Base-by-base conservation (phyloP, 1,140 invertebrate species). In the Drosophila obscura region DNA sequence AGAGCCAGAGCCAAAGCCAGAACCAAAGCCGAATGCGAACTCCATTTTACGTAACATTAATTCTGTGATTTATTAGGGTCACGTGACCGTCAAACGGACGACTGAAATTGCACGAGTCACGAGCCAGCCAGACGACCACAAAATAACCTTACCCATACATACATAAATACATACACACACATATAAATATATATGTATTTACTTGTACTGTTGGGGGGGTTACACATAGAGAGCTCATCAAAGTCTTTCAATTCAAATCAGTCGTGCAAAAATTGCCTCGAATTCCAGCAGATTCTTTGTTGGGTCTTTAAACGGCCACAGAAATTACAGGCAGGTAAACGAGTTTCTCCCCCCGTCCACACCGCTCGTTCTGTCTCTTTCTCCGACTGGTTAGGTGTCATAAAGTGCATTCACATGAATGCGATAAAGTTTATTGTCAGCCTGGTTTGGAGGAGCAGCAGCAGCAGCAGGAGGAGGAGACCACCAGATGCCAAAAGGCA, bases 1-100 rank as follows among this genome's bases (percentile, higher is more conserved):
- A 50, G 44, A 39, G 31, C 44, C 22, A 11, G 44, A 35, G 24
- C 3, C 35, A n/a, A 4, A 51, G 15, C 4, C 39, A 8, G 9
- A 43, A 24, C 28, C 22, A 28, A 28, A 60, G 62, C 41, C 35
- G 43, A 22, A 35, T 69, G 73, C 74, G 69, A 85, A 91, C 90
- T 91, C 84, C 90, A 91, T 91, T 91, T 91, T 90, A 91, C 90
- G 90, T 91, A 91, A 91, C 90, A 91, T 91, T 91, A 91, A 91
- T 91, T 91, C 90, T 64, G 90, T 91, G 90, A 91, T 91, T 91
- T 91, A 91, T 91, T 91, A 90, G 90, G 90, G 90, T 91, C 90
- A 91, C 90, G 90, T 91, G 90, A 91, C 87, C 82, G 73, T 77
- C 82, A 87, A 90, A 90, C 79, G 87, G 82, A 88, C 82, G 75